Percentiles rank a stretch among this genome's conserved stretches.
phyloP scores from a whole-genome alignment of 1,140 invertebrate genomes.

The Bombus difficillimus region DNA sequence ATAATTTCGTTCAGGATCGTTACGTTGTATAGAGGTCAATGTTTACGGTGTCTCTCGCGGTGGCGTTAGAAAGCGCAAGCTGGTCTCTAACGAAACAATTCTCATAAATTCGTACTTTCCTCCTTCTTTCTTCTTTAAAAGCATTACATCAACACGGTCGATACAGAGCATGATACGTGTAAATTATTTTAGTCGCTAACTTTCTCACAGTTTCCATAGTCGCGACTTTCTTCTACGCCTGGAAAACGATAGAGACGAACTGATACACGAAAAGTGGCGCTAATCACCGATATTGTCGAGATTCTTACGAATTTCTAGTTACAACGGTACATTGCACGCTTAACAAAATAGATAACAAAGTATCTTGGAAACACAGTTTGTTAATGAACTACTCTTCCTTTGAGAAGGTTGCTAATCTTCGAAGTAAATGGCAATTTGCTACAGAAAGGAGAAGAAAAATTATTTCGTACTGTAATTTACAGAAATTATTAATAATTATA shows the following conservation, averaged over 20 bases:
- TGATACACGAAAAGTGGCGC: conserved; percentile 17
- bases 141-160: background rate
- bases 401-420: background rate
- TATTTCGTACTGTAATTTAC: background rate
- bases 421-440: background rate
- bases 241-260: conserved; percentile 40
- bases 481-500: too few species aligned
- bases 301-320: background rate
- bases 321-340: too few species aligned
- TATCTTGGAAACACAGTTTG: too few species aligned
- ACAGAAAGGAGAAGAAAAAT: background rate
- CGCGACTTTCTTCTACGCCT: conserved; percentile 66
- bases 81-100: background rate
- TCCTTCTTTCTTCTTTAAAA: background rate
- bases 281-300: too few species aligned
- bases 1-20: background rate
- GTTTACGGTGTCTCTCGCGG: background rate
- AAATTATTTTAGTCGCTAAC: conserved; percentile 46
- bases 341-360: background rate
- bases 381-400: fast-evolving
- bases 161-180: conserved; percentile 17
- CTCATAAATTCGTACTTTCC: conserved; percentile 50
- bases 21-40: background rate
- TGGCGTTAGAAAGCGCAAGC: conserved; percentile 16
- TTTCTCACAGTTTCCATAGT: conserved; percentile 57